Evolutionary conservation across 2,113 vertebrate genomes (phyloP), one percentile per base, ranked within the genome.

Genomic region (Burhinus oedicnemus): DNA sequence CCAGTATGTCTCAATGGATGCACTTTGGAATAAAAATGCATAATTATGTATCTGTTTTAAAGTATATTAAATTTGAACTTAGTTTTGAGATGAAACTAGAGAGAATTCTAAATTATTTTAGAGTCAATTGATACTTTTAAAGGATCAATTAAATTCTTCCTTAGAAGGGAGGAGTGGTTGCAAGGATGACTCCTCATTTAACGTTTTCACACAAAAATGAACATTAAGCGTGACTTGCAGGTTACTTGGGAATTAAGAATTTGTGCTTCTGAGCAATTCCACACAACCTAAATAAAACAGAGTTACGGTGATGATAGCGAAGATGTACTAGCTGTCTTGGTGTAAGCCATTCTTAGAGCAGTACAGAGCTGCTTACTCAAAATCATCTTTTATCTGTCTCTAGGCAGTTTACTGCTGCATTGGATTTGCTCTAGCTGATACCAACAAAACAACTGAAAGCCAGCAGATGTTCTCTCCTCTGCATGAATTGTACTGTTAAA

Each of bases 381-480:
- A 94, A 82, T 70, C 47, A 49, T 89, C 14, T 75, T 90, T 81
- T 91, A 17, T 94, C 70, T 75, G n/a, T 93, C 80, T 91, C 69
- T 76, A 60, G 51, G 23, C 55, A 82, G 22, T 86, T 77, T 78
- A 47, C 89, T 83, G 57, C 49, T 87, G 77, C 30, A 2, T 38
- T 95, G 69, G 40, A 94, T 92, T 89, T 87, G 52, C 52, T 91
- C 78, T 93, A 74, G 65, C 77, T 91, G 74, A 65, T 93, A 45
- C 32, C 42, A 92, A 49, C 47, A 68, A 89, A 93, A 83, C 61
- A 87, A 55, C 2, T 87, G 69, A 94, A 85, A 79, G 36, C 61
- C 71, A 91, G 54, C 58, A 57, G 97, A 69, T 91, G 83, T 85
- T 87, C 40, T 76, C 32, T 94, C 68, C 45, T 74, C 64, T 49